Evolutionary conservation across 1,140 invertebrate genomes (phyloP).

Genomic region (Cyclina sinensis): DNA sequence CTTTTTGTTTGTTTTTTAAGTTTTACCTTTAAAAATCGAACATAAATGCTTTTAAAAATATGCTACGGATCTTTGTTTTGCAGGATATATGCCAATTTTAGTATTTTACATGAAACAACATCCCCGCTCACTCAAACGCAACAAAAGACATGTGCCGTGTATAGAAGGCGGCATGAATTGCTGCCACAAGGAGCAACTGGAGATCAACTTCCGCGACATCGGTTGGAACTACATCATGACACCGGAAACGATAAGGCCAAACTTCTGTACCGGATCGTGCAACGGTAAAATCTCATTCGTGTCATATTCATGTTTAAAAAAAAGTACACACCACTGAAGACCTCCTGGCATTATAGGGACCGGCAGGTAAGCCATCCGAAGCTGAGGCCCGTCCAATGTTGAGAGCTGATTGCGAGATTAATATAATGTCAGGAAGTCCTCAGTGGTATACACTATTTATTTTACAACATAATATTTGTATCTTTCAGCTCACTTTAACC

Average conservation of each 20-base stretch:
- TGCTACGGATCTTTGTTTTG: conserved; percentile 47
- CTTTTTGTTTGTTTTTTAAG: too few relatives aligned
- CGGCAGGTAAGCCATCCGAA: too few relatives aligned
- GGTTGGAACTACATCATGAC: conserved; percentile 98
- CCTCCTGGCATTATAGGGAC: too few relatives aligned
- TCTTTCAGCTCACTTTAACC: too few relatives aligned
- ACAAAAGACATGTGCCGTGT: conserved; percentile 43
- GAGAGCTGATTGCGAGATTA: too few relatives aligned
- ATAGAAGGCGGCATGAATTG: conserved; percentile 63
- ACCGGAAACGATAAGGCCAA: conserved; percentile 95
- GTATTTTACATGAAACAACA: conserved; percentile 62
- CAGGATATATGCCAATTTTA: conserved; percentile 63
- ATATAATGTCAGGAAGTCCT: too few relatives aligned
- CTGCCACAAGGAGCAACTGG: conserved; percentile 96
- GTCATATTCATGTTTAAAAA: too few relatives aligned
- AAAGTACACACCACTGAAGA: too few relatives aligned
- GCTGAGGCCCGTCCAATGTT: too few relatives aligned
- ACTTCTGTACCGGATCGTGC: conserved; percentile 97
- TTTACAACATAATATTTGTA: too few relatives aligned
- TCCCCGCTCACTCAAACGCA: conserved; percentile 21
- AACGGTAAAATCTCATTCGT: conserved; percentile 62
- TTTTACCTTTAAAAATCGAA: background rate
- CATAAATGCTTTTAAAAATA: background rate
- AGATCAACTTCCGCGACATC: conserved; percentile 95
- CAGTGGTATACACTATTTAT: too few relatives aligned